A percentile compares a stretch with the other conserved stretches of the same genome.
phyloP scores from a whole-genome alignment of 2,888 invertebrate species.

The Lasioglossum leucozonium region DNA sequence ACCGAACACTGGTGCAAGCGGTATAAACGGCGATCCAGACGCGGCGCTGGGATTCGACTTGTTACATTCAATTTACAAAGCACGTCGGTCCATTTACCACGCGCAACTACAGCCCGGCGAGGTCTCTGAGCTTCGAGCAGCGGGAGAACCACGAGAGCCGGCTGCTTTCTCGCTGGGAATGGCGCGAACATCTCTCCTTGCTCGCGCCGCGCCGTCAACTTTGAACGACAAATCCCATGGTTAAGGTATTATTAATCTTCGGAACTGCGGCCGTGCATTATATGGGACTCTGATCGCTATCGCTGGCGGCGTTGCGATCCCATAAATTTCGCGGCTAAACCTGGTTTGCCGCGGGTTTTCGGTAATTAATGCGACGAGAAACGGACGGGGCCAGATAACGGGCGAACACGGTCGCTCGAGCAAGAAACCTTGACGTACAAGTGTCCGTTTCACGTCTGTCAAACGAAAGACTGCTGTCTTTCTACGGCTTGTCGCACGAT shows the following conservation, averaged over 20 bases:
- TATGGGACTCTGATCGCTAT: constrained; percentile 35
- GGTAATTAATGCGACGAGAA: constrained; percentile 36
- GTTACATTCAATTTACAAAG: constrained; percentile 26
- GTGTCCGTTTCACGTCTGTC: not conserved
- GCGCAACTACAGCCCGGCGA: not conserved
- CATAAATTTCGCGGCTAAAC: constrained; percentile 30
- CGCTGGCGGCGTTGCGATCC: constrained; percentile 12
- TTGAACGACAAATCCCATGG: constrained; percentile 19
- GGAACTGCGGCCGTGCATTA: constrained; percentile 2
- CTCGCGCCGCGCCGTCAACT: not conserved
- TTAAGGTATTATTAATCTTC: constrained; percentile 44
- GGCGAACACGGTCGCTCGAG: not conserved
- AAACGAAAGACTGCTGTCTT: not conserved
- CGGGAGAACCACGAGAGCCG: not conserved
- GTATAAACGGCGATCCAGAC: not conserved
- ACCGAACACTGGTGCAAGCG: not conserved
- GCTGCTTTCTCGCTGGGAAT: not conserved
- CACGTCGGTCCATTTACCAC: not conserved
- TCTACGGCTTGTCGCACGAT: no score
- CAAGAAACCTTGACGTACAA: constrained; percentile 1
- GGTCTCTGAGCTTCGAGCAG: not conserved
- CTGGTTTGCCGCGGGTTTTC: constrained; percentile 17
- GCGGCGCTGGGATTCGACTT: not conserved
- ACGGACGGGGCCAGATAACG: constrained; percentile 20
- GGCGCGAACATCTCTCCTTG: constrained; percentile 13